Base-by-base conservation (phyloP, 1,140 invertebrate genomes). In the Druon quercuslanigerum region DNA sequence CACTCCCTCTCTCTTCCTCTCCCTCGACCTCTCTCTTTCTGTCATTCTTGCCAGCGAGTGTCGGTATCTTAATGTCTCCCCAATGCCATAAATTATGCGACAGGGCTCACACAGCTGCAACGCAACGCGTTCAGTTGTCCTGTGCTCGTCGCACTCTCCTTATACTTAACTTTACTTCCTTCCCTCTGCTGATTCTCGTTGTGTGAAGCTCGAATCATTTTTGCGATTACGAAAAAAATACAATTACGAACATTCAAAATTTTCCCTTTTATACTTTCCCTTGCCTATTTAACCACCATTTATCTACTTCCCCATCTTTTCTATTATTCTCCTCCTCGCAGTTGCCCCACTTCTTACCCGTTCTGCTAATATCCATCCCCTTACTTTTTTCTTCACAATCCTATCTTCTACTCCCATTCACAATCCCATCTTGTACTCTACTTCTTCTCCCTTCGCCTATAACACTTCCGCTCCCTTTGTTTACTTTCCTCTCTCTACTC, bases 1-100 rank as follows among this genome's bases (percentile, higher is more conserved):
- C 79, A 81, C 57, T 76, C 81, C 83, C 79, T 81, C 77, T 75
- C 80, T 82, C 78, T 81, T 76, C 80, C 74, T 76, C 77, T 77
- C 52, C 75, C 81, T 83, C 79, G 5, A 3, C 80, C 78, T 84
- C 84, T 78, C 77, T 79, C 82, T 74, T 80, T 50, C 79, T 52
- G 52, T 54, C 71, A 52, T 33, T 50, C 52, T 33, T 51, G 76
- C 72, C 77, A 83, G 80, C 81, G 83, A 85, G 84, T 86, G 85
- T 88, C 85, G 85, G 85, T 90, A 89, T 87, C 86, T 89, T 88
- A 88, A 87, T 87, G 87, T 87, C 82, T 83, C 82, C 86, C 74
- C 85, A 84, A 87, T 88, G 88, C 87, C 84, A 90, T 90, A 90
- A 90, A 89, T 90, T 90, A 90, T 85, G 83, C 84, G 84, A 88